Base-by-base conservation (phyloP, 2,113 vertebrate genomes). In the Perca flavescens region DNA sequence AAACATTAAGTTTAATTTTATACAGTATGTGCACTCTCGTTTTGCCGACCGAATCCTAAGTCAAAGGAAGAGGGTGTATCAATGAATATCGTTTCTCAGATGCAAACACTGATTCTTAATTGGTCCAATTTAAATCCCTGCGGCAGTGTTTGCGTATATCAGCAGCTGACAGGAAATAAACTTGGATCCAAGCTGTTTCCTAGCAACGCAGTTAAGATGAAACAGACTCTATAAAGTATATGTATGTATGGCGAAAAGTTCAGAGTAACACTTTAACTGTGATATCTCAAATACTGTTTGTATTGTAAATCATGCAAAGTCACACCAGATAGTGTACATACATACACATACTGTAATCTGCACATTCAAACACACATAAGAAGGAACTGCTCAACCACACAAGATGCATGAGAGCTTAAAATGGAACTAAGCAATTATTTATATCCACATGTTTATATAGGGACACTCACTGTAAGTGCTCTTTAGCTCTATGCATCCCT, bases 351-450 rank as follows among this genome's bases (percentile, higher is more conserved):
- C 36, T 40, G 46, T 60, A 67, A 80, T 52, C 17, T 71, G 21
- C 61, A 61, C 14, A 79, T 70, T 70, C 49, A 58, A 4, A 65
- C 68, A 70, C 49, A 70, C 50, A 11, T 31, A 28, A 50, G 40
- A 19, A 62, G 50, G 28, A 71, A 66, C 64, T 50, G 58, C 49
- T 60, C 54, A 43, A 8, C 74, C 47, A 16, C 11, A 58, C 14
- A 63, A 49, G 49, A 61, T 64, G 43, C 49, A 16, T 57, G 49
- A 25, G 22, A 52, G 28, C 53, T 43, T 40, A 71, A 88, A 84
- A 70, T 56, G 57, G 49, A 80, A 60, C n/a, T 40, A 31, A 68
- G 60, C 16, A 63, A 80, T 80, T 82, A 82, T 88, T 83, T 43
- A 60, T 78, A 68, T 49, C 21, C 53, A 13, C 53, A 34, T 63